Percentiles rank a stretch among this genome's conserved stretches.
Evolutionary conservation across 2,888 invertebrate genomes (phyloP).

Genomic region (Alloscopus bannaensis): DNA sequence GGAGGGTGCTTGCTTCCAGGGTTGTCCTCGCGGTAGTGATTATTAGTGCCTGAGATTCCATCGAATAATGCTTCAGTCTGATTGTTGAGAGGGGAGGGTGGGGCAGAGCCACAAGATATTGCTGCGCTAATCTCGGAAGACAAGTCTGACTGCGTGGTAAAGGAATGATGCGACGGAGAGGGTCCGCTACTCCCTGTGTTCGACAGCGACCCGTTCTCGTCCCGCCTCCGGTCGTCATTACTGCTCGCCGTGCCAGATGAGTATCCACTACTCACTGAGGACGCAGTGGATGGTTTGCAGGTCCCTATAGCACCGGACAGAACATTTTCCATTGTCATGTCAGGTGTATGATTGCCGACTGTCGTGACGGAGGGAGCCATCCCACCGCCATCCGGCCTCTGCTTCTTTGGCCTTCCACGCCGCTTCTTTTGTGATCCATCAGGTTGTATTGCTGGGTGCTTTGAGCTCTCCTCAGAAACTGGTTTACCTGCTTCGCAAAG

Average conservation of each 20-base stretch:
- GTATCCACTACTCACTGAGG: conserved; percentile 73
- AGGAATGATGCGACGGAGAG: conserved; percentile 76
- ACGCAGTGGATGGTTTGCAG: conserved; percentile 71
- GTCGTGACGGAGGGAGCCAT: conserved; percentile 67
- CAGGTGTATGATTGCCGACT: conserved; percentile 68
- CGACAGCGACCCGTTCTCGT: conserved; percentile 70
- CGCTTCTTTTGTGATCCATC: conserved; percentile 79
- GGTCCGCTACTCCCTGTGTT: conserved; percentile 75
- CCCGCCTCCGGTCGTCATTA: conserved; percentile 69
- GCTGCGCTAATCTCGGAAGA: conserved; percentile 87
- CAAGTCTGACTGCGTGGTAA: conserved; percentile 83
- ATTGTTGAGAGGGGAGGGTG: conserved; percentile 80
- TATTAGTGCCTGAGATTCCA: conserved; percentile 60
- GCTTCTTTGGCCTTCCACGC: conserved; percentile 91
- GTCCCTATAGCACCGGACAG: conserved; percentile 69
- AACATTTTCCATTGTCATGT: conserved; percentile 65
- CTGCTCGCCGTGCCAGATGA: conserved; percentile 73
- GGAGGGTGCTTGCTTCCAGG: conserved; percentile 54
- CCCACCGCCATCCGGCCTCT: conserved; percentile 76
- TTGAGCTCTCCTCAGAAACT: conserved; percentile 51
- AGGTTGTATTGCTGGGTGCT: conserved; percentile 54
- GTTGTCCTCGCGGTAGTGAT: conserved; percentile 58
- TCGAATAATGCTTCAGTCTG: conserved; percentile 69
- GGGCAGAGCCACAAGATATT: conserved; percentile 83
- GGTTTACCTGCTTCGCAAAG: conserved; percentile 24